phyloP scores from a whole-genome alignment of 2,113 vertebrate species.

The Pangasianodon hypophthalmus region DNA sequence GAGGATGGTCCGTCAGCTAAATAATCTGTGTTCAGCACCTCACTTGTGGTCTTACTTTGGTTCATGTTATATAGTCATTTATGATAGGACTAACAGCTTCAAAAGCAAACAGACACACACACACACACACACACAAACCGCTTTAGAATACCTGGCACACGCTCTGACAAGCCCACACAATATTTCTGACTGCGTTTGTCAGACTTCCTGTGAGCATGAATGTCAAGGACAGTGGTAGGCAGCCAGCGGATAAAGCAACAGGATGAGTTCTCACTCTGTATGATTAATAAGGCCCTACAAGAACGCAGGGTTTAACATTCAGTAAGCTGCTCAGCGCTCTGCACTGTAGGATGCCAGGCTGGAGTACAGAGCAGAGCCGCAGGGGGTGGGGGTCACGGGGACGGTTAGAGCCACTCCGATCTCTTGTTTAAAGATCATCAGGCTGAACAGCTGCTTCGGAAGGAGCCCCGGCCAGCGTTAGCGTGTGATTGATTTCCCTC shows the following conservation, averaged over 20 bases:
- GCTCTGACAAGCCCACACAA: conserved; percentile 14
- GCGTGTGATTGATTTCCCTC: conserved; percentile 51
- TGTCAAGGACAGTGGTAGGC: conserved; percentile 54
- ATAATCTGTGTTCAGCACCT: neutral
- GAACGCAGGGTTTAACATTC: conserved; percentile 48
- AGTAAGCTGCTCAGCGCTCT: conserved; percentile 15
- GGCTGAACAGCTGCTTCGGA: conserved; percentile 44
- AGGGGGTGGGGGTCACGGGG: neutral
- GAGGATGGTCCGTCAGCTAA: neutral
- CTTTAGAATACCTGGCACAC: conserved; percentile 23
- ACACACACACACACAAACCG: neutral
- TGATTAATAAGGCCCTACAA: conserved; percentile 51
- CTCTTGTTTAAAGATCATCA: conserved; percentile 45
- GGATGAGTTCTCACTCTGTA: conserved; percentile 44
- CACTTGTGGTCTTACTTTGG: neutral
- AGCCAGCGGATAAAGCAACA: conserved; percentile 44
- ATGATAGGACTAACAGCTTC: conserved; percentile 3
- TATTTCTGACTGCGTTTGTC: conserved; percentile 33
- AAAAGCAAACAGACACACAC: neutral
- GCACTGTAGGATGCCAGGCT: conserved; percentile 26
- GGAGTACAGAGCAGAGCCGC: neutral
- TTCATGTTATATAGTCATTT: conserved; percentile 6
- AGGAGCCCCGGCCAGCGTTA: conserved; percentile 39
- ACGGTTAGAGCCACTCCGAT: neutral
- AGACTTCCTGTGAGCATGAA: conserved; percentile 42